Evolutionary conservation across 2,113 vertebrate species (phyloP).

Genomic region (Callopanchax toddi): DNA sequence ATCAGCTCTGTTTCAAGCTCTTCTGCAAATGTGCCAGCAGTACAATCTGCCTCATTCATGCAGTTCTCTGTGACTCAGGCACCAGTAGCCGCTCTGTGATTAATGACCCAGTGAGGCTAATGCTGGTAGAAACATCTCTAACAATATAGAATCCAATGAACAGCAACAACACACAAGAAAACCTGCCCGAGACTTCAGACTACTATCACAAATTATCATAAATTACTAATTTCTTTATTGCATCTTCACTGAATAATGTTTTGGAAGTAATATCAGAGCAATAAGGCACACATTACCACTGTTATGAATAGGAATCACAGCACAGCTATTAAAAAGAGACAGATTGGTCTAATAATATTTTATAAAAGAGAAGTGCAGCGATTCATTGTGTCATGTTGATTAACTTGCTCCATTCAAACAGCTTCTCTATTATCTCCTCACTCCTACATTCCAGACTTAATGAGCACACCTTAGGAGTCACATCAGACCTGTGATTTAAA

Average conservation of each 20-base stretch:
- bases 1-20: background rate
- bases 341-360: background rate
- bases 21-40: conserved; percentile 15
- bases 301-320: conserved; percentile 13
- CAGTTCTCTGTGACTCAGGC: conserved; percentile 17
- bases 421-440: background rate
- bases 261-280: conserved; percentile 18
- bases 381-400: conserved; percentile 10
- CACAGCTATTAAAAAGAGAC: conserved; percentile 9
- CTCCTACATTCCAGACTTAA: conserved; percentile 2
- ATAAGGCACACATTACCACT: conserved; percentile 13
- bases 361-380: background rate
- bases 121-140: conserved; percentile 33
- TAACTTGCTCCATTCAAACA: conserved; percentile 4
- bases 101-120: conserved; percentile 40
- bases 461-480: background rate
- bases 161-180: conserved; percentile 9
- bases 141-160: conserved; percentile 35
- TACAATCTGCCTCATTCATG: background rate
- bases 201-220: conserved; percentile 31
- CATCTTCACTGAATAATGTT: conserved; percentile 23
- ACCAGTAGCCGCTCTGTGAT: conserved; percentile 33
- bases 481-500: background rate
- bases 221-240: conserved; percentile 28
- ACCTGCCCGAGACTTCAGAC: conserved; percentile 18